Evolutionary conservation across 1,140 invertebrate species (phyloP), one percentile per base, ranked within the genome.

Genomic region (Musca vetustissima): DNA sequence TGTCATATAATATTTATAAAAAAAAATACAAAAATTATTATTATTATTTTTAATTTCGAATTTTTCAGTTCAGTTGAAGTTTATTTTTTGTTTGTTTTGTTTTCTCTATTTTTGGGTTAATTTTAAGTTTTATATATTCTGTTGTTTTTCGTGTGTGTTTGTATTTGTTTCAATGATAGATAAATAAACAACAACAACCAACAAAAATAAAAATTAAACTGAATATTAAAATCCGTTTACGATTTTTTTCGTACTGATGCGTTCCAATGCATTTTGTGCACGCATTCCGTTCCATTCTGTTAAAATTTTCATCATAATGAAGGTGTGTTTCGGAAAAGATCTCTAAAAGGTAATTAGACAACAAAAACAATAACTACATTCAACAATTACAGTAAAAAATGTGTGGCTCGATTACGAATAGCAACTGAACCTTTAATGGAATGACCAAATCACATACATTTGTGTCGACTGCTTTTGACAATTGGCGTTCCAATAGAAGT

Each of bases 291-390:
- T 76, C 72, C 72, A 74, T 79, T 83, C 86, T 70, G 48, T 73
- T 70, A 36, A 43, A 43, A 59, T 4, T 69, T 70, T 74, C 77
- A 76, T 81, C 79, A 81, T 79, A 61, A 61, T 81, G 80, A 83
- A 93, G 91, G 91, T 88, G 90, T 92, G 89, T 93, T 92, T 92
- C 91, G 91, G 90, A 93, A 93, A 92, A 91, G 91, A 91, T 93
- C 91, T 88, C 91, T 92, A 89, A 92, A 92, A 92, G 91, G 91
- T 92, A 90, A 90, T 81, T 83, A 83, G 76, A 74, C 72, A 75
- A 67, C 74, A 74, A 73, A 72, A 73, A 70, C 73, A 69, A 72
- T 52, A 74, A 75, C 75, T 71, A 73, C 74, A 75, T 74, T 73
- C 72, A 77, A 49, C 25, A 68, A 69, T 48, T 59, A 57, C 52